These are phyloP conservation scores for Burhinus bistriatus DNA, from an alignment of 2,113 vertebrate genomes.

Conservation along the genomic window DNA sequence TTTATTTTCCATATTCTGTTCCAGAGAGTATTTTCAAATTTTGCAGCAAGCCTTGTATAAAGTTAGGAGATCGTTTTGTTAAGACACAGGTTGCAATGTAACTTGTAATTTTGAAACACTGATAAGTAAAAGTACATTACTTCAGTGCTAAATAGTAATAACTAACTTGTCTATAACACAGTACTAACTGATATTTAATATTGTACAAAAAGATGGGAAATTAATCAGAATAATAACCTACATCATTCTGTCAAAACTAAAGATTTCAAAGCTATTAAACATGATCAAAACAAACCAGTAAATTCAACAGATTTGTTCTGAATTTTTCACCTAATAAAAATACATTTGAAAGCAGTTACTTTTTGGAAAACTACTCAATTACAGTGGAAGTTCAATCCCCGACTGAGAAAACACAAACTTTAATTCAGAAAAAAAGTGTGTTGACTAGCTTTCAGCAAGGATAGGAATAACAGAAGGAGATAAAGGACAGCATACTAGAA, in stretches of 20 bases:
- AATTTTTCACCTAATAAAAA: neutral
- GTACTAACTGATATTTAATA: neutral
- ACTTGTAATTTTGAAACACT: neutral
- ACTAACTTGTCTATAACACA: neutral
- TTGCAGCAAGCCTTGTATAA: neutral
- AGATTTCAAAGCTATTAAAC: neutral
- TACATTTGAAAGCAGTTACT: neutral
- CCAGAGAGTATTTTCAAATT: neutral
- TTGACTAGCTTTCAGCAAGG: neutral
- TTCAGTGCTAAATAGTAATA: neutral
- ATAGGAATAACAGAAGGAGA: neutral
- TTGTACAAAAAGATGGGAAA: neutral
- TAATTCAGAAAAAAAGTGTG: neutral
- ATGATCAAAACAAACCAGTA: neutral
- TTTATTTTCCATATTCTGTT: neutral
- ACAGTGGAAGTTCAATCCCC: neutral
- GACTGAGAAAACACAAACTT: neutral
- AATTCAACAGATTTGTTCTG: neutral
- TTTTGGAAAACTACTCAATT: neutral
- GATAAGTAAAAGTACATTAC: neutral
- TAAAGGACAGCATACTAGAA: neutral
- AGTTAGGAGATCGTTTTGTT: neutral
- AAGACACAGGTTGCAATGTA: neutral
- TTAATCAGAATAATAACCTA: neutral
- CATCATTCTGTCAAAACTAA: neutral